Evolutionary conservation across 2,113 vertebrate genomes (phyloP).

Genomic region (Hypomesus transpacificus): DNA sequence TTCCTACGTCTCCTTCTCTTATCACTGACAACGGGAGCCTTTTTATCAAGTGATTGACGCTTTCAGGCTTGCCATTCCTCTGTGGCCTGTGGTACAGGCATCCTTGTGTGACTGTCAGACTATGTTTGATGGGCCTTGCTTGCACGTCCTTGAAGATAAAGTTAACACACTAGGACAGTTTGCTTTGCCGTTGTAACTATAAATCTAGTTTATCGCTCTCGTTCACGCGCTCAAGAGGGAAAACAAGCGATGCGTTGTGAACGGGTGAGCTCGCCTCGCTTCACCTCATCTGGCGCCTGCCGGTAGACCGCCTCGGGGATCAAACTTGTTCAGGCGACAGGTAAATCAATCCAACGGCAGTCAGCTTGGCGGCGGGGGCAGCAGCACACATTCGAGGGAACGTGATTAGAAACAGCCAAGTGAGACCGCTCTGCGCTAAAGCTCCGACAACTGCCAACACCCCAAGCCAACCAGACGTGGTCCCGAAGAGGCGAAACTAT

Average conservation of each 20-base stretch:
- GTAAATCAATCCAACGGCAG: constrained; percentile 65
- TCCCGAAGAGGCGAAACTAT: not conserved
- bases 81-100: constrained; percentile 23
- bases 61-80: constrained; percentile 56
- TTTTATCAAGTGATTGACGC: constrained; percentile 47
- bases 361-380: constrained; percentile 41
- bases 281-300: constrained; percentile 18
- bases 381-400: constrained; percentile 45
- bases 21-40: constrained; percentile 48
- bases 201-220: constrained; percentile 62
- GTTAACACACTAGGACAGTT: constrained; percentile 65
- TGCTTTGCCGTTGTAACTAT: constrained; percentile 54
- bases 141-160: constrained; percentile 67
- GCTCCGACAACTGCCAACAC: too few species aligned
- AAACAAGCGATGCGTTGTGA: constrained; percentile 16
- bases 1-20: constrained; percentile 36
- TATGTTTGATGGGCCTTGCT: constrained; percentile 28
- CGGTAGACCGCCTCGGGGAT: constrained; percentile 47
- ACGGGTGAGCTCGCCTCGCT: not conserved
- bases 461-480: not conserved
- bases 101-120: constrained; percentile 26
- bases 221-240: constrained; percentile 4
- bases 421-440: too few species aligned
- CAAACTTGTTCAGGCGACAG: constrained; percentile 65
- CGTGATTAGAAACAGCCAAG: constrained; percentile 53